phyloP scores from a whole-genome alignment of 1,140 invertebrate species.

The Trichonephila inaurata region DNA sequence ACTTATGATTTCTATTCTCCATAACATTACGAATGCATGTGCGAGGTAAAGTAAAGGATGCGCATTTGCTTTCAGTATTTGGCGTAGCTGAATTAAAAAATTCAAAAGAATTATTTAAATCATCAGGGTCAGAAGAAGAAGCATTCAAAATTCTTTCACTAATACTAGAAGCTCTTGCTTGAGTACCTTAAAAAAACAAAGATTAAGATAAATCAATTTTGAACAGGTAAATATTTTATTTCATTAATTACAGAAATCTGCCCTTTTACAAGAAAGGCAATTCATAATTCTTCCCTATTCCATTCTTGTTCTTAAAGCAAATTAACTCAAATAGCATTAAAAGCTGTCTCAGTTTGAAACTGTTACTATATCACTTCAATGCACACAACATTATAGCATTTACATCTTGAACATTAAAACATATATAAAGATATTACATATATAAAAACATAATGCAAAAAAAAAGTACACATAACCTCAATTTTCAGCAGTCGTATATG shows the following conservation, averaged over 20 bases:
- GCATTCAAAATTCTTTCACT: background rate
- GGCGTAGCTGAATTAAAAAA: background rate
- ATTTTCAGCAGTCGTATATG: no score
- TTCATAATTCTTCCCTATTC: no score
- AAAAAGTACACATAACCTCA: no score
- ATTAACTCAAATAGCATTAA: no score
- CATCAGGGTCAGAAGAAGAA: conserved; percentile 3
- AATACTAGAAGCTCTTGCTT: background rate
- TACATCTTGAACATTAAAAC: no score
- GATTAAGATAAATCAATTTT: background rate
- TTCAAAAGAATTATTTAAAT: background rate
- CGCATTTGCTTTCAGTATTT: background rate
- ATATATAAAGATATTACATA: no score
- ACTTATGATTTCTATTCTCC: conserved; percentile 5
- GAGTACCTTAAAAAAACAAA: background rate
- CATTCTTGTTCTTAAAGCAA: no score
- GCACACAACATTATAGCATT: no score
- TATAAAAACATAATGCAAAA: no score
- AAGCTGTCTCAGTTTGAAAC: no score
- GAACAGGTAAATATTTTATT: background rate
- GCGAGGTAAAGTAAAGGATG: background rate
- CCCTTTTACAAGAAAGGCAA: background rate
- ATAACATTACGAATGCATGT: conserved; percentile 15
- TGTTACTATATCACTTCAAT: no score
- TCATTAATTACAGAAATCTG: background rate